A percentile compares a stretch with the other conserved stretches of the same genome.
These are phyloP conservation scores for Tryphoninae sp. DNA, from an alignment of 2,888 invertebrate species.

Conservation along the genomic window DNA sequence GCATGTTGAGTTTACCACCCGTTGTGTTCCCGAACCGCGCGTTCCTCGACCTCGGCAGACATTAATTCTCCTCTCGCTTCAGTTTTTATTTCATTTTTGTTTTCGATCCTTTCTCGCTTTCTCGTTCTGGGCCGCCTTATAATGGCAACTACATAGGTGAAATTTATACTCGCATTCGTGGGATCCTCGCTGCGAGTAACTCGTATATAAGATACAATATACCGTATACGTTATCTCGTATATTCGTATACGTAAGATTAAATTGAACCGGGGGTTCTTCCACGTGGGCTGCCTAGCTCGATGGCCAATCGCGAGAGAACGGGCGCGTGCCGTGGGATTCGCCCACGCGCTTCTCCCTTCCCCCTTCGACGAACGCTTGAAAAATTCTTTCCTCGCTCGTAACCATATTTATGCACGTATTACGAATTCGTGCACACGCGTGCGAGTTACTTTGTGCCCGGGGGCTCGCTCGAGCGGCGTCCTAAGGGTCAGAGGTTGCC, in stretches of 20 bases:
- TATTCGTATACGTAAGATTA: neutral
- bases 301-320: constrained; percentile 55
- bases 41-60: constrained; percentile 6
- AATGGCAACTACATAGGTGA: constrained; percentile 43
- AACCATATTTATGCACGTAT: constrained; percentile 18
- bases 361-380: neutral
- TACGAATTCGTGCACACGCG: neutral
- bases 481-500: constrained; percentile 32
- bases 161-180: constrained; percentile 56
- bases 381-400: constrained; percentile 36
- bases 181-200: neutral
- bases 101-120: constrained; percentile 5
- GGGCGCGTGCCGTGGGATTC: constrained; percentile 65
- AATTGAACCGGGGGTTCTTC: constrained; percentile 15
- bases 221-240: neutral
- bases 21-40: constrained; percentile 10
- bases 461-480: constrained; percentile 33
- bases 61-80: neutral
- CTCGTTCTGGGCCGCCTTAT: neutral
- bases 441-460: too few relatives aligned
- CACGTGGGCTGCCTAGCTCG: constrained; percentile 45
- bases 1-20: constrained; percentile 7
- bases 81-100: neutral
- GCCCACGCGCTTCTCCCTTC: constrained; percentile 53
- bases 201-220: neutral